Evolutionary conservation across 1,140 invertebrate species (phyloP).

Genomic region (Papilio glaucus): DNA sequence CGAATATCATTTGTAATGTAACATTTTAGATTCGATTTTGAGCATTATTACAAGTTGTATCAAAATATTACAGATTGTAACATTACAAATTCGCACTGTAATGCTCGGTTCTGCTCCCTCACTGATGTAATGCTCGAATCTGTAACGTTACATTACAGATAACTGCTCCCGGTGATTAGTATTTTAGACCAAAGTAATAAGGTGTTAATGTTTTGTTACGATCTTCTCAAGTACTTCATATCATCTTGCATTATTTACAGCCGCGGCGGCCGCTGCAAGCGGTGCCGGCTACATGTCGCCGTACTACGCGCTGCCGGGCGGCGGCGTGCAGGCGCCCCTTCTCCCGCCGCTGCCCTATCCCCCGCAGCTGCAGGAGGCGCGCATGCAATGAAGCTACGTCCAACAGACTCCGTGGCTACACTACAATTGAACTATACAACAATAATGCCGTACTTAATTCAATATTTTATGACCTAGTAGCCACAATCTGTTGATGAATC

Average conservation of each 20-base stretch:
- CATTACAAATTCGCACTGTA: too few relatives aligned
- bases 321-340: conserved; percentile 86
- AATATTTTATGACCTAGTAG: neutral
- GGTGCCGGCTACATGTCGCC: conserved; percentile 89
- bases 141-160: too few relatives aligned
- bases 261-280: conserved; percentile 81
- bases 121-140: too few relatives aligned
- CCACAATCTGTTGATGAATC: conserved; percentile 4
- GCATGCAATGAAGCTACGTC: conserved; percentile 65
- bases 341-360: conserved; percentile 79
- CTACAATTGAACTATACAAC: neutral
- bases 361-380: conserved; percentile 79
- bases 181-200: too few relatives aligned
- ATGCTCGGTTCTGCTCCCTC: too few relatives aligned
- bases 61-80: too few relatives aligned
- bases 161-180: too few relatives aligned
- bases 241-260: conserved; percentile 48
- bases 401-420: conserved; percentile 28
- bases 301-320: conserved; percentile 86
- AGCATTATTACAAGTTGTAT: too few relatives aligned
- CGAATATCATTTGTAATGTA: too few relatives aligned
- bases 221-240: neutral
- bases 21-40: too few relatives aligned
- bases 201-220: too few relatives aligned
- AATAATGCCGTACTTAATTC: neutral